Conservation (phyloP, 2,888 invertebrate genomes). For the Drosophila subsilvestris region DNA sequence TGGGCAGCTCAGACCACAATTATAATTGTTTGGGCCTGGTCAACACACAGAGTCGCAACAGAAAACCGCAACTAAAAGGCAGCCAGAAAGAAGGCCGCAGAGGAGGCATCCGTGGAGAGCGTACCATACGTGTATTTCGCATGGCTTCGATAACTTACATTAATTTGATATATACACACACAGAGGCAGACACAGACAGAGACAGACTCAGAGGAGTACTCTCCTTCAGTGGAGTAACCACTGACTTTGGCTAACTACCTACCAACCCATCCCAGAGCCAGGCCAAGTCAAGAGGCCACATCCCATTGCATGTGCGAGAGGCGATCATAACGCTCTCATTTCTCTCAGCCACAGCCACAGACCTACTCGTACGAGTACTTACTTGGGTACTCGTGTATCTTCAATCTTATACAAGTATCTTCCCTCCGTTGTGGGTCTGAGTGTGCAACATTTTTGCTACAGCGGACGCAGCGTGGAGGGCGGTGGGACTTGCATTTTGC, state of each 20-base stretch:
- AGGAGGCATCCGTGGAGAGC: constrained; percentile 32
- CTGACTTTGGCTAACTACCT: constrained; percentile 47
- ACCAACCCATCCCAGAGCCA: constrained; percentile 39
- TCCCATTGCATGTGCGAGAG: constrained; percentile 30
- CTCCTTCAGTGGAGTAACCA: constrained; percentile 31
- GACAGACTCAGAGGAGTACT: background rate
- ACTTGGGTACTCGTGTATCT: background rate
- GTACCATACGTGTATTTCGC: constrained; percentile 61
- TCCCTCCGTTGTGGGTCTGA: constrained; percentile 16
- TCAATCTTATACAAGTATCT: background rate
- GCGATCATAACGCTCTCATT: background rate
- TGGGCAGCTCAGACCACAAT: constrained; percentile 58
- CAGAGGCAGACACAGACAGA: background rate
- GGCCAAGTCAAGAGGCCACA: constrained; percentile 16
- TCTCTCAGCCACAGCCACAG: background rate
- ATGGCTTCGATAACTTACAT: constrained; percentile 77
- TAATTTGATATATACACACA: constrained; percentile 71
- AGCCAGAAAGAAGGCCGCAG: constrained; percentile 34
- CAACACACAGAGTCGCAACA: constrained; percentile 44
- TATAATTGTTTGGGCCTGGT: constrained; percentile 70
- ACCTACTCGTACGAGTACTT: background rate
- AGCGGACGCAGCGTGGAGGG: no score
- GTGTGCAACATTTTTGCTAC: constrained; percentile 55
- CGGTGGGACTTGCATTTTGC: constrained; percentile 51
- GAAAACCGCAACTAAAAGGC: constrained; percentile 66